These are phyloP conservation scores for Bombus pyrosoma DNA, from an alignment of 1,140 invertebrate genomes.

Conservation along the genomic window DNA sequence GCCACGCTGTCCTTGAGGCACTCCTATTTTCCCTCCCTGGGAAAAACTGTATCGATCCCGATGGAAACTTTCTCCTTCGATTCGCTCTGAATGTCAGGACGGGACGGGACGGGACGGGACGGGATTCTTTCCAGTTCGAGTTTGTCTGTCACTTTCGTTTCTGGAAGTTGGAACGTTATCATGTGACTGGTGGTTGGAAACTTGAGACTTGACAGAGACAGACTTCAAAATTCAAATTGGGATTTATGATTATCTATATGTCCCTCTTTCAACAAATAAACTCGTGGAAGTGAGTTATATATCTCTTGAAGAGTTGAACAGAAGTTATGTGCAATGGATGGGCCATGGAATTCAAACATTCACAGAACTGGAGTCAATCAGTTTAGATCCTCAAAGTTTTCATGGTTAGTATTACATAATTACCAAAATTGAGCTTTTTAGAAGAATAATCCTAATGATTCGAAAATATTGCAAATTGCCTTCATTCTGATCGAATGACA, in stretches of 20 bases:
- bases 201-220: background rate
- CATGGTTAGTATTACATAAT: background rate
- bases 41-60: constrained; percentile 32
- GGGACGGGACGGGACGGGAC: constrained; percentile 2
- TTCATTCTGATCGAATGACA: no score
- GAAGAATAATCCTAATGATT: background rate
- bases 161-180: background rate
- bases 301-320: background rate
- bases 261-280: background rate
- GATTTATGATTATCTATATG: background rate
- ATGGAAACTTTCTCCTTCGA: constrained; percentile 20
- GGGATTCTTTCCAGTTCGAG: background rate
- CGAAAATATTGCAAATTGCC: background rate
- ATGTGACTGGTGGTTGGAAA: no score
- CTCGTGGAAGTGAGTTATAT: background rate
- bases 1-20: constrained; percentile 27
- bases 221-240: background rate
- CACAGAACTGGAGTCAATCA: background rate
- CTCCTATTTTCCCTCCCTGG: constrained; percentile 38
- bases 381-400: background rate
- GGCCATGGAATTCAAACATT: no score
- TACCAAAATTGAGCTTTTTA: background rate
- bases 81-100: constrained; percentile 19
- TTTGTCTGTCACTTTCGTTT: background rate
- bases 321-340: no score